phyloP scores from a whole-genome alignment of 2,113 vertebrate species.

The Lethenteron camtschaticum region DNA sequence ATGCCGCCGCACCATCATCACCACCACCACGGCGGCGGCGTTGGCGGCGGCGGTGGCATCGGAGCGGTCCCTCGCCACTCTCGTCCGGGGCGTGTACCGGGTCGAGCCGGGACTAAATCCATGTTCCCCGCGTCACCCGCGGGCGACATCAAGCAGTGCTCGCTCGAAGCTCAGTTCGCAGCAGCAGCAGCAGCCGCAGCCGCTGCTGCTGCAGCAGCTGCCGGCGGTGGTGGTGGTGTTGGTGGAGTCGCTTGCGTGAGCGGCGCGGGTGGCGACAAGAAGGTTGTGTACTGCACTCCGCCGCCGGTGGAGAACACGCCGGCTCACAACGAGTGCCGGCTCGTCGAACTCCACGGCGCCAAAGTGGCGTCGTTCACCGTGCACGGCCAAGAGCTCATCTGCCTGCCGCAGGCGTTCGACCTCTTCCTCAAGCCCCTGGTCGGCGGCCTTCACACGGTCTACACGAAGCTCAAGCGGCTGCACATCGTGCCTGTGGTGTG shows the following conservation, averaged over 20 bases:
- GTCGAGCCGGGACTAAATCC: background rate
- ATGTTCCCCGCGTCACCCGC: constrained; percentile 5
- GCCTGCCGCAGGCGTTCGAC: constrained; percentile 92
- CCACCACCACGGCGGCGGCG: no score
- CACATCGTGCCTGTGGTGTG: constrained; percentile 97
- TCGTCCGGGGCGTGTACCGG: constrained; percentile 4
- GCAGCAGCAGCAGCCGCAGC: no score
- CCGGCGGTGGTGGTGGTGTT: no score
- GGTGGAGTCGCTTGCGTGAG: no score
- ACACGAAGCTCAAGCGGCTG: constrained; percentile 94
- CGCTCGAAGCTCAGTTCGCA: background rate
- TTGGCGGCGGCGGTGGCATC: no score
- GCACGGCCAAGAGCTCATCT: constrained; percentile 90
- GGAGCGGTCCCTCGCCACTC: no score
- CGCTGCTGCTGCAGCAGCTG: no score
- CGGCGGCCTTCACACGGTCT: constrained; percentile 89
- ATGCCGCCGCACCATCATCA: background rate
- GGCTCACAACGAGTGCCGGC: constrained; percentile 97
- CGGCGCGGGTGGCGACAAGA: background rate
- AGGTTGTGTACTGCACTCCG: constrained; percentile 68
- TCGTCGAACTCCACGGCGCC: constrained; percentile 85
- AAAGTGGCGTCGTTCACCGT: constrained; percentile 96
- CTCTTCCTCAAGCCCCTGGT: constrained; percentile 97
- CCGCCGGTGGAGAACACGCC: constrained; percentile 95
- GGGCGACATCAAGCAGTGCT: background rate